phyloP scores from a whole-genome alignment of 2,113 vertebrate species.

The Pangasianodon hypophthalmus region DNA sequence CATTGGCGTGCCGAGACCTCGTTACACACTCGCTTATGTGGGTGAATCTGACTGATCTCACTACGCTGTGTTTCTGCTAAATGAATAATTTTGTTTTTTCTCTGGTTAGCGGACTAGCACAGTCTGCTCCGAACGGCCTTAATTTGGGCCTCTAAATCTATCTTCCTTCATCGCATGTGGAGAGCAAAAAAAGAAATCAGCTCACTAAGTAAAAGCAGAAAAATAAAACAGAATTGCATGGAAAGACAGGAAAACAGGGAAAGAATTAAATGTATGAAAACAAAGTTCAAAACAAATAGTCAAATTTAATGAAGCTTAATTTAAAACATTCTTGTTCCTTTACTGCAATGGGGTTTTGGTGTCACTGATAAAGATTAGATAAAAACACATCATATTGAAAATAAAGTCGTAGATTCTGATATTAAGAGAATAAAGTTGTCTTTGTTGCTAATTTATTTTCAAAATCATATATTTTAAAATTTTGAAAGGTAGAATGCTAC shows the following conservation, averaged over 20 bases:
- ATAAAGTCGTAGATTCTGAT: neutral
- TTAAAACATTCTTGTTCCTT: neutral
- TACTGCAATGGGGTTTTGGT: neutral
- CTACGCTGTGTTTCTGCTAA: neutral
- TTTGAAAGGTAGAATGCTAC: neutral
- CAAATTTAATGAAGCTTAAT: neutral
- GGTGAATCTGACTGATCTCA: conserved; percentile 5
- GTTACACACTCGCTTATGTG: neutral
- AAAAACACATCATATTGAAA: neutral
- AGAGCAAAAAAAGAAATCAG: neutral
- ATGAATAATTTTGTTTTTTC: neutral
- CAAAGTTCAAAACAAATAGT: neutral
- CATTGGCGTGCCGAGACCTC: neutral
- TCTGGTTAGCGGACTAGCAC: neutral
- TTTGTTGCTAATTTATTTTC: neutral
- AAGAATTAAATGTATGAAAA: neutral
- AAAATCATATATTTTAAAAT: neutral
- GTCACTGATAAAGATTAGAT: neutral
- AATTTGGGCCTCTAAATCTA: conserved; percentile 47
- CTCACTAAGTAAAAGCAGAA: neutral
- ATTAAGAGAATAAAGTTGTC: neutral
- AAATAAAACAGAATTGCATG: neutral
- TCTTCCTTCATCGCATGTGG: conserved; percentile 37
- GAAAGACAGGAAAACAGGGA: neutral
- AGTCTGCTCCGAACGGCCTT: conserved; percentile 39